Conservation (phyloP, 2,888 invertebrate genomes). For the Drosophila formosana region DNA sequence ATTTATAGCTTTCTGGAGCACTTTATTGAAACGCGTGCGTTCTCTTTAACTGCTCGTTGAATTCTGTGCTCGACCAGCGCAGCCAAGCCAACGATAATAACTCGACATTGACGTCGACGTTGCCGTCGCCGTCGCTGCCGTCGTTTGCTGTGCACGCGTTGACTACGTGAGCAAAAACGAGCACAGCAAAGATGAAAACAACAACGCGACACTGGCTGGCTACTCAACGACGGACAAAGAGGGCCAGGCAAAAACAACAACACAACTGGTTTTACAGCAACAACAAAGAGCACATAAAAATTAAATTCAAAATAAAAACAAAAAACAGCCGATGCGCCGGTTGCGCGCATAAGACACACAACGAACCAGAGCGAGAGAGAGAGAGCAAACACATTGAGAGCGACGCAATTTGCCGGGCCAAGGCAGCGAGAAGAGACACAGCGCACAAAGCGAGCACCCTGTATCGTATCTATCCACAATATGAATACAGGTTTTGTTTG, state of each 20-base stretch:
- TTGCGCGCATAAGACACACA: constrained; percentile 37
- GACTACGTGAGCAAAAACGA: constrained; percentile 78
- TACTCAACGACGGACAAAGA: constrained; percentile 42
- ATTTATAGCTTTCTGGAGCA: constrained; percentile 31
- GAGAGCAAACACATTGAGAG: constrained; percentile 23
- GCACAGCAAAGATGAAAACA: constrained; percentile 39
- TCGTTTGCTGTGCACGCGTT: constrained; percentile 56
- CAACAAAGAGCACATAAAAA: constrained; percentile 36
- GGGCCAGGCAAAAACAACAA: constrained; percentile 35
- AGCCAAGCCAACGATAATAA: constrained; percentile 47
- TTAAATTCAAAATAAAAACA: constrained; percentile 72
- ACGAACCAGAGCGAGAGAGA: constrained; percentile 19
- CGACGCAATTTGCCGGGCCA: constrained; percentile 45
- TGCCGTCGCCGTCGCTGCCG: constrained; percentile 20
- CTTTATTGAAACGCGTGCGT: constrained; percentile 60
- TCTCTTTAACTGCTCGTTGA: constrained; percentile 65
- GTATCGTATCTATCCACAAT: constrained; percentile 34
- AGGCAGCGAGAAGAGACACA: constrained; percentile 34
- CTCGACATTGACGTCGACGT: constrained; percentile 26
- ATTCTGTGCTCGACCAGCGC: constrained; percentile 60
- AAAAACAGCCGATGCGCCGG: constrained; percentile 80
- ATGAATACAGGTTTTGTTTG: constrained; percentile 65
- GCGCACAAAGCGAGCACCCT: constrained; percentile 64
- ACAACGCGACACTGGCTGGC: constrained; percentile 9
- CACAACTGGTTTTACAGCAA: constrained; percentile 57